These are phyloP conservation scores for Agriotes lineatus DNA, from an alignment of 2,888 invertebrate genomes.

Conservation along the genomic window DNA sequence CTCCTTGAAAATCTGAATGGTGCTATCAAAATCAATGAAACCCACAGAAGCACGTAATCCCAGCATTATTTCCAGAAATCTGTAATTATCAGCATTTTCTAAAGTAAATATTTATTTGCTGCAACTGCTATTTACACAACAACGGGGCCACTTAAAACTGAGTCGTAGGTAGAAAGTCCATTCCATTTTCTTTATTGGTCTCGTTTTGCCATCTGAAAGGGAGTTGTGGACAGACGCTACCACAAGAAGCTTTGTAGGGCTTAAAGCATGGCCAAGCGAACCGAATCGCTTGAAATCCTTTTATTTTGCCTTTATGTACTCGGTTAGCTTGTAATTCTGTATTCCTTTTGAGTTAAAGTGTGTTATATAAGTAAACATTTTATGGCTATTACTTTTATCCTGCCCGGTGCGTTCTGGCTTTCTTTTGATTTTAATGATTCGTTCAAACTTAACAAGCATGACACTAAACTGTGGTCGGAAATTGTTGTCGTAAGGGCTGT, in stretches of 20 bases:
- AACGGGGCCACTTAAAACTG: conserved; percentile 6
- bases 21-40: too few species aligned
- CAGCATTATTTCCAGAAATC: too few species aligned
- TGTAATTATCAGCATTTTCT: too few species aligned
- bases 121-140: background rate
- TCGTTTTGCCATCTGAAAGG: conserved; percentile 29
- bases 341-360: conserved; percentile 58
- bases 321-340: conserved; percentile 53
- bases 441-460: conserved; percentile 40
- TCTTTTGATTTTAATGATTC: conserved; percentile 51
- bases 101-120: too few species aligned
- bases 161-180: conserved; percentile 10
- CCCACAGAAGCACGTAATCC: too few species aligned
- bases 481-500: background rate
- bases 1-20: too few species aligned
- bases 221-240: conserved; percentile 43
- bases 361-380: conserved; percentile 55
- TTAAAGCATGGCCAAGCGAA: conserved; percentile 40
- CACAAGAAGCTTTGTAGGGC: conserved; percentile 43
- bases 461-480: conserved; percentile 32
- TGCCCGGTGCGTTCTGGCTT: conserved; percentile 40
- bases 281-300: conserved; percentile 47
- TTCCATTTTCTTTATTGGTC: conserved; percentile 35
- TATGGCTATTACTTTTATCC: conserved; percentile 56
- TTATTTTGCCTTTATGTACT: conserved; percentile 54